Evolutionary conservation across 2,113 vertebrate genomes (phyloP), one percentile per base, ranked within the genome.

Genomic region (Corvus cornix): DNA sequence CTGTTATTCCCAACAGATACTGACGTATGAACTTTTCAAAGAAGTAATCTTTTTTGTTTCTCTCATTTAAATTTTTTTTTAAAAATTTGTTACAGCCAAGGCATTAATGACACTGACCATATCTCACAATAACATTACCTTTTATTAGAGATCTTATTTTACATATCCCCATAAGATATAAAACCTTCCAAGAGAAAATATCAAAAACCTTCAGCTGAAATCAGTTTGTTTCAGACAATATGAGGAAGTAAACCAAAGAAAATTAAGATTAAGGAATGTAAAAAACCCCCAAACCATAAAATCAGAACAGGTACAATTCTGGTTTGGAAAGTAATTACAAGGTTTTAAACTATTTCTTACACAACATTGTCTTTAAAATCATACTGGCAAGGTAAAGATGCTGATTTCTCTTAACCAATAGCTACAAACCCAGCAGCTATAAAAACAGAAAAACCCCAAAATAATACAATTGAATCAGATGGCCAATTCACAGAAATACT

Each of bases 61-160:
- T 41, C 2, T 33, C 10, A 75, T 39, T 58, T 1, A 39, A n/a
- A 62, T 44, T 20, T 43, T 44, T 43, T 43, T 43, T 43, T 7
- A 7, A 7, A 10, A 64, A 24, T 48, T 35, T 87, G 14, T 30
- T 63, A 41, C n/a, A 55, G 16, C 21, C n/a, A 89, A 92, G 27
- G 17, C 27, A 97, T 68, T 83, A 60, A 96, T 31, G 69, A 96
- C 66, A 5, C 72, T 90, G 74, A 92, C 13, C 46, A 63, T 44
- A 62, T 90, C 46, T 80, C 91, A 96, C 96, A 97, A 87, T 96
- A 96, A 96, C 89, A 96, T 95, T 90, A 92, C 93, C 44, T 97
- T 98, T 98, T 98, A 98, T 98, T 98, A 96, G 97, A 95, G 96
- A 97, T 97, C 89, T 97, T 97, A 97, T 97, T 98, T 98, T 98